A percentile compares a stretch with the other conserved stretches of the same genome.
Conservation (phyloP, 2,113 vertebrate species). For the Leucopsar rothschildi region DNA sequence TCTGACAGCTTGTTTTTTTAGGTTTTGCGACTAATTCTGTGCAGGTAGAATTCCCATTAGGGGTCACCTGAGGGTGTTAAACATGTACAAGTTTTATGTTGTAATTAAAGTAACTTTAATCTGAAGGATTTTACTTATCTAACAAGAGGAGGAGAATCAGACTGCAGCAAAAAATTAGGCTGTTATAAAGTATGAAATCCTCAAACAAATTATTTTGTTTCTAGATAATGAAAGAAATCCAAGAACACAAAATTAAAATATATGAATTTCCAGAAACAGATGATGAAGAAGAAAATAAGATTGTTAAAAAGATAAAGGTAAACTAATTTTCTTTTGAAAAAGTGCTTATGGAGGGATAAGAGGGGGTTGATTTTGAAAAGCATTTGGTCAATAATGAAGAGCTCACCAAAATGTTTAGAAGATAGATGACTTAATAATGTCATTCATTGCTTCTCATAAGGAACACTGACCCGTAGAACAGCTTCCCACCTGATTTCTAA, state of each 20-base stretch:
- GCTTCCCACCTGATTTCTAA: too few relatives aligned
- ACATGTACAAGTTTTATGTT: not conserved
- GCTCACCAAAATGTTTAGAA: not conserved
- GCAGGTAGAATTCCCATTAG: not conserved
- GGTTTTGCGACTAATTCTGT: not conserved
- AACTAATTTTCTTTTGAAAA: not conserved
- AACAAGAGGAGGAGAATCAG: not conserved
- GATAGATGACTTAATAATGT: not conserved
- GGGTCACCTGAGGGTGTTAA: not conserved
- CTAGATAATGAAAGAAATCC: constrained; percentile 98
- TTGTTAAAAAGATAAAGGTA: constrained; percentile 98
- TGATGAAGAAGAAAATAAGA: constrained; percentile 96
- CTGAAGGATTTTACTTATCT: not conserved
- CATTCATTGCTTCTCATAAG: too few relatives aligned
- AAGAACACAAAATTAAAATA: constrained; percentile 99
- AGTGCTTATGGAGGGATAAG: not conserved
- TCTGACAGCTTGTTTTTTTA: not conserved
- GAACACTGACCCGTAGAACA: too few relatives aligned
- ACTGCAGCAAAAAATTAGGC: not conserved
- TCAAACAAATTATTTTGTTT: not conserved
- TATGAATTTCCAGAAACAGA: constrained; percentile 99
- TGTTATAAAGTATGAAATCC: not conserved
- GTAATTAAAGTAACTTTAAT: not conserved
- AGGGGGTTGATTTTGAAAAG: not conserved
- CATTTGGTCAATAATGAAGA: not conserved